phyloP scores from a whole-genome alignment of 1,140 invertebrate genomes.

The Limonius californicus region DNA sequence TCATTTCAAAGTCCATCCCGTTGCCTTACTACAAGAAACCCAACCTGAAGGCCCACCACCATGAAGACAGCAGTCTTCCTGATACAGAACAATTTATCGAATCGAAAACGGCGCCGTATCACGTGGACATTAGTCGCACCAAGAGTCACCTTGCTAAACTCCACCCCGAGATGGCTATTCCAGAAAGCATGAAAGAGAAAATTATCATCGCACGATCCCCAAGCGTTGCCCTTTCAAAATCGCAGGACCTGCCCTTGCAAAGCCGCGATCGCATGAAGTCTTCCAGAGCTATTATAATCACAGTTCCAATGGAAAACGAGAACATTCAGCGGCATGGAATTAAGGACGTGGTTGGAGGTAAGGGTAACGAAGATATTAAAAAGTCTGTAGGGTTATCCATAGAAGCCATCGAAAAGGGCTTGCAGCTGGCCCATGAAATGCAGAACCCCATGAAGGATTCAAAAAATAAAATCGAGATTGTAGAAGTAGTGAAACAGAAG shows the following conservation, averaged over 20 bases:
- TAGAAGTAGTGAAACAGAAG: not conserved
- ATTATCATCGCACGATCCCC: conserved; percentile 32
- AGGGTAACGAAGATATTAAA: not conserved
- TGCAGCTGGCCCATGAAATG: not conserved
- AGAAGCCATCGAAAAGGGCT: not conserved
- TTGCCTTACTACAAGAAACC: conserved; percentile 13
- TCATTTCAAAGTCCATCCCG: conserved; percentile 44
- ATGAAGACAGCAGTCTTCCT: not conserved
- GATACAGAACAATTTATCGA: conserved; percentile 42
- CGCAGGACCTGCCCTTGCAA: conserved; percentile 22
- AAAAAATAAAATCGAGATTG: not conserved
- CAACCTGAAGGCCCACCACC: not conserved
- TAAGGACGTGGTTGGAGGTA: not conserved
- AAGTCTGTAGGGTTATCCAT: not conserved
- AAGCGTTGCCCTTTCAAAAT: conserved; percentile 21
- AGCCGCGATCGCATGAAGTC: conserved; percentile 16
- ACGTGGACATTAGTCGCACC: conserved; percentile 42
- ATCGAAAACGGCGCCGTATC: conserved; percentile 45
- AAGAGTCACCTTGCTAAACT: conserved; percentile 31
- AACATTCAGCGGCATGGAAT: not conserved
- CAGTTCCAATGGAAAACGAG: conserved; percentile 36
- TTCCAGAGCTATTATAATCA: conserved; percentile 33
- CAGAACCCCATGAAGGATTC: too few relatives aligned
- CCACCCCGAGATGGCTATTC: conserved; percentile 21
- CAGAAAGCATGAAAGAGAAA: conserved; percentile 22